Evolutionary conservation across 35 echinoderm and acorn worm species (phyloP).

Genomic region (Apostichopus parvimensis): DNA sequence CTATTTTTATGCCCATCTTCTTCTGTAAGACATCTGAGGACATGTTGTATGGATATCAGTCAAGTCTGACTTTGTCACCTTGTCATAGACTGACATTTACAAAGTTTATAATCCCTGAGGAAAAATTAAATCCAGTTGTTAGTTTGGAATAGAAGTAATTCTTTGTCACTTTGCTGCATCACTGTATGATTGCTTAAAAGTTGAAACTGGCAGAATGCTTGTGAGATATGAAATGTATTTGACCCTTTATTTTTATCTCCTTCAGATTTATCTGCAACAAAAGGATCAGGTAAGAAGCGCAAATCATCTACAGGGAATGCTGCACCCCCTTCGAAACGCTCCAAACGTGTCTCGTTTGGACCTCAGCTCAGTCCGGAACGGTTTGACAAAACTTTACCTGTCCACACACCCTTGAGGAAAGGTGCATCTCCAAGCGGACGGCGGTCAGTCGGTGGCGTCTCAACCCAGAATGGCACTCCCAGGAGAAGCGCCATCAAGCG

Average conservation of each 20-base stretch:
- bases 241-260: neutral
- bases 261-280: conserved; percentile 18
- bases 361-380: conserved; percentile 92
- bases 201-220: too few relatives aligned
- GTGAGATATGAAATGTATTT: too few relatives aligned
- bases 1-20: too few relatives aligned
- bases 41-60: too few relatives aligned
- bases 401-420: conserved; percentile 79
- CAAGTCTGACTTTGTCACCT: too few relatives aligned
- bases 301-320: conserved; percentile 53
- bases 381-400: conserved; percentile 92
- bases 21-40: too few relatives aligned
- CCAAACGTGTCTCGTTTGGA: conserved; percentile 96
- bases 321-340: conserved; percentile 68
- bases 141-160: too few relatives aligned
- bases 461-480: conserved; percentile 29
- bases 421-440: conserved; percentile 71
- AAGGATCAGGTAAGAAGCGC: conserved; percentile 76
- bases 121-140: too few relatives aligned
- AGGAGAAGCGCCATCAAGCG: conserved; percentile 60
- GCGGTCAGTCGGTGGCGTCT: conserved; percentile 63
- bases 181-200: too few relatives aligned
- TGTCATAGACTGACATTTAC: too few relatives aligned
- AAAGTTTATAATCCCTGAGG: too few relatives aligned
- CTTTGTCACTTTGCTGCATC: too few relatives aligned